Evolutionary conservation across 2,888 invertebrate species (phyloP).

Genomic region (Andrena fulva): DNA sequence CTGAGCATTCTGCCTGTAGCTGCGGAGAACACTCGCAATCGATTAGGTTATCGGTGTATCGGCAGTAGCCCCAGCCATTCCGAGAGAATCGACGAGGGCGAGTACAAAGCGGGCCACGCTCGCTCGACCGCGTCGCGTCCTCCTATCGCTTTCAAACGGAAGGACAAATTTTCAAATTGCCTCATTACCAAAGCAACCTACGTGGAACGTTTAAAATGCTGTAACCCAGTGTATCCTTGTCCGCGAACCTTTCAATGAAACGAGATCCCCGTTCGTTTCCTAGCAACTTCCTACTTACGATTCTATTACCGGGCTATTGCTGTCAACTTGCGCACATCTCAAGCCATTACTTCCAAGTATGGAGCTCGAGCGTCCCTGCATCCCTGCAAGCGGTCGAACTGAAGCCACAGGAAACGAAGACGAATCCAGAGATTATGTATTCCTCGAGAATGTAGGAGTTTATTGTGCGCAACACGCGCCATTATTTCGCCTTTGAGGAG

Average conservation of each 20-base stretch:
- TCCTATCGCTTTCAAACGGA: conserved; percentile 50
- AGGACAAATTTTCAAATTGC: conserved; percentile 52
- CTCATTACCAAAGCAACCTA: conserved; percentile 42
- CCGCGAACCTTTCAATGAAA: too few species aligned
- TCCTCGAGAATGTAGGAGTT: conserved; percentile 16
- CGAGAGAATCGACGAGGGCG: conserved; percentile 41
- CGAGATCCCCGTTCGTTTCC: too few species aligned
- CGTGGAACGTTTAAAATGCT: background rate
- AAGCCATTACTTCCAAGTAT: too few species aligned
- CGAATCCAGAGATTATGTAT: background rate
- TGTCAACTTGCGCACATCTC: too few species aligned
- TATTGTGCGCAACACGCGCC: background rate
- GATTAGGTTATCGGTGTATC: conserved; percentile 49
- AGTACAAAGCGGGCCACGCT: conserved; percentile 48
- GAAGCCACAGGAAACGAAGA: background rate
- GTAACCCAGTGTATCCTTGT: background rate
- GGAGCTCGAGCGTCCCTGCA: too few species aligned
- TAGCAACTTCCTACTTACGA: too few species aligned
- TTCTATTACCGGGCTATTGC: too few species aligned
- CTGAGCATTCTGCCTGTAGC: conserved; percentile 5
- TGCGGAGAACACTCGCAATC: conserved; percentile 37
- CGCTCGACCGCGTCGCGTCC: conserved; percentile 43
- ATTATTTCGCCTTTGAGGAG: conserved; percentile 17
- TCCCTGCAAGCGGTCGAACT: too few species aligned
- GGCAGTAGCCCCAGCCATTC: conserved; percentile 20